Percentiles rank a stretch among this genome's conserved stretches.
Evolutionary conservation across 2,113 vertebrate genomes (phyloP).

Genomic region (Xenus cinereus): DNA sequence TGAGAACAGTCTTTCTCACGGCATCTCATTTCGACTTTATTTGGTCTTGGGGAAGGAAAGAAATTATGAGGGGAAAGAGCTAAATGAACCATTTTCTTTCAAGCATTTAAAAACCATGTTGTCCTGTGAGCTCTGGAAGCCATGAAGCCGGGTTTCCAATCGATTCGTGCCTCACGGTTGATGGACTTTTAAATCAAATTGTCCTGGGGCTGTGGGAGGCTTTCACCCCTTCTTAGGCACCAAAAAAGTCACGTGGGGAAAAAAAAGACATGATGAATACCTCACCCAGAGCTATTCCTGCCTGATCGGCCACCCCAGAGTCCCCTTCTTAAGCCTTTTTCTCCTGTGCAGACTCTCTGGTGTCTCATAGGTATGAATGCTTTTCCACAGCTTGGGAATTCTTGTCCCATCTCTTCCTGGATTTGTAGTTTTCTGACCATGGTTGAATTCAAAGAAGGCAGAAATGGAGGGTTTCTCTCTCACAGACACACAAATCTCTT

Average conservation of each 20-base stretch:
- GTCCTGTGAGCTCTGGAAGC: not conserved
- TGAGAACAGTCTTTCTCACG: not conserved
- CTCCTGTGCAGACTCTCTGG: not conserved
- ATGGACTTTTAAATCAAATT: not conserved
- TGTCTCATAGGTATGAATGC: not conserved
- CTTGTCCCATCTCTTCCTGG: not conserved
- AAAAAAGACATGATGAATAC: not conserved
- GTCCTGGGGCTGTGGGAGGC: not conserved
- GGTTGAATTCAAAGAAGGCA: not conserved
- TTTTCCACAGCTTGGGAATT: not conserved
- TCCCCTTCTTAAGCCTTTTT: not conserved
- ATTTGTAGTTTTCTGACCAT: not conserved
- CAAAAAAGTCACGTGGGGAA: not conserved
- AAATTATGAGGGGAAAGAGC: not conserved
- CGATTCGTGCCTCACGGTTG: accelerated
- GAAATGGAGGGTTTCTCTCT: not conserved
- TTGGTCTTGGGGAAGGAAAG: not conserved
- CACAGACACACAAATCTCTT: accelerated
- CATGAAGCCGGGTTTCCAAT: not conserved
- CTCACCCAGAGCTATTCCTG: not conserved
- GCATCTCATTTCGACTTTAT: not conserved
- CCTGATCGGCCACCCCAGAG: not conserved
- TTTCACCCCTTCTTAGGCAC: not conserved
- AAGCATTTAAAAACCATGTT: not conserved
- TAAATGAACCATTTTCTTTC: not conserved